Base-by-base conservation (phyloP, 2,113 vertebrate genomes). In the Calyptomena viridis region DNA sequence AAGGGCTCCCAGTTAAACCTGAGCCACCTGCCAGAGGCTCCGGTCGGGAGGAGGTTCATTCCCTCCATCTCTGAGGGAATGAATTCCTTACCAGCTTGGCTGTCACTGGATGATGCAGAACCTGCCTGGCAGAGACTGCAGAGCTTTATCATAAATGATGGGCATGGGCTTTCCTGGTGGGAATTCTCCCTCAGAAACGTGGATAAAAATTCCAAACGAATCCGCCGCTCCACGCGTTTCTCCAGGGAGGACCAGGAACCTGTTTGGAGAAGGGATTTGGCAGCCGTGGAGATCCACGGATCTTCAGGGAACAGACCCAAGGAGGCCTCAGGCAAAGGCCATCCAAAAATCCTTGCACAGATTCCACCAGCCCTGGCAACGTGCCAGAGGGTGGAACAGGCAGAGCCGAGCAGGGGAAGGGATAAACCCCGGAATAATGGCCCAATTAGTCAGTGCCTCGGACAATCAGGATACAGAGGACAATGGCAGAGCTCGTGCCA, bases 81-180 rank as follows among this genome's bases (percentile, higher is more conserved):
- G 47, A 72, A 72, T 76, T 67, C 78, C 46, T 62, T 13, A 3
- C 10, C 67, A 84, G 84, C n/a, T 59, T 67, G 55, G 46, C 83
- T 93, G 94, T 71, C 87, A 50, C 60, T 7, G 46, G n/a, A 8
- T 67, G 79, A 84, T 88, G 79, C 84, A 84, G 84, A 58, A 19
- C 40, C 56, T 59, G 39, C 50, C 73, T 75, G 77, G 87, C 67
- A 87, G 74, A 37, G 58, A 42, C 58, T 81, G 79, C 74, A 84
- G 79, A 76, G 75, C 64, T 88, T 53, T 12, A 8, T 62, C 24
- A 31, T 1, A 68, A 91, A 63, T 47, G 84, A 81, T 73, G 69
- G 69, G 37, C 69, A 39, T 7, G 74, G 53, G 12, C 23, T n/a
- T 58, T 84, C 68, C 84, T 58, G 63, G 47, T 52, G 84, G 69